Percentiles rank a stretch among this genome's conserved stretches.
phyloP scores from a whole-genome alignment of 2,113 vertebrate species.

The human (Homo sapiens) region DNA sequence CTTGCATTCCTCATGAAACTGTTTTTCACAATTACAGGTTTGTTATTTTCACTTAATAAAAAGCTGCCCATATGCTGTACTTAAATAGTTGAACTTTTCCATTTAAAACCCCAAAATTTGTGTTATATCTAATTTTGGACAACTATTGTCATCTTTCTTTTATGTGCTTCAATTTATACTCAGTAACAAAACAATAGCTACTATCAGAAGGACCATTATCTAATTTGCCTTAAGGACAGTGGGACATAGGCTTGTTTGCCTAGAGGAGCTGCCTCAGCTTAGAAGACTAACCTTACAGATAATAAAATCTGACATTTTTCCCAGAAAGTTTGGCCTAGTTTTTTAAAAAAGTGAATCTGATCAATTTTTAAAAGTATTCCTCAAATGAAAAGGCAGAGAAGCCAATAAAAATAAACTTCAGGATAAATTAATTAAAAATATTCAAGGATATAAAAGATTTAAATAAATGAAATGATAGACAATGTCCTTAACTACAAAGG shows the following conservation, averaged over 20 bases:
- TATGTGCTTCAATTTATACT: neutral
- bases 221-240: neutral
- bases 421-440: neutral
- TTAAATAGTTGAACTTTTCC: neutral
- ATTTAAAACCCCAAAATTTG: neutral
- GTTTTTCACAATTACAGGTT: neutral
- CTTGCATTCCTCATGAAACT: neutral
- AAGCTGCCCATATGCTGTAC: neutral
- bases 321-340: neutral
- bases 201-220: neutral
- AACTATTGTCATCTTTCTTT: neutral
- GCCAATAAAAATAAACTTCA: slow-evolving; percentile 12
- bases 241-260: neutral
- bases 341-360: neutral
- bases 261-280: neutral
- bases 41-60: neutral
- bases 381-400: slow-evolving; percentile 16
- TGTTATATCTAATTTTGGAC: slow-evolving; percentile 4
- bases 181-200: neutral
- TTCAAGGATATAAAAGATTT: neutral
- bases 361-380: slow-evolving; percentile 9
- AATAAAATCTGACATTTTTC: slow-evolving; percentile 7
- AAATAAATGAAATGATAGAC: neutral
- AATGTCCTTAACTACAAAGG: neutral
- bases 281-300: neutral